Percentiles rank a stretch among this genome's conserved stretches.
phyloP scores from a whole-genome alignment of 1,140 invertebrate genomes.

The Eurosta solidaginis region DNA sequence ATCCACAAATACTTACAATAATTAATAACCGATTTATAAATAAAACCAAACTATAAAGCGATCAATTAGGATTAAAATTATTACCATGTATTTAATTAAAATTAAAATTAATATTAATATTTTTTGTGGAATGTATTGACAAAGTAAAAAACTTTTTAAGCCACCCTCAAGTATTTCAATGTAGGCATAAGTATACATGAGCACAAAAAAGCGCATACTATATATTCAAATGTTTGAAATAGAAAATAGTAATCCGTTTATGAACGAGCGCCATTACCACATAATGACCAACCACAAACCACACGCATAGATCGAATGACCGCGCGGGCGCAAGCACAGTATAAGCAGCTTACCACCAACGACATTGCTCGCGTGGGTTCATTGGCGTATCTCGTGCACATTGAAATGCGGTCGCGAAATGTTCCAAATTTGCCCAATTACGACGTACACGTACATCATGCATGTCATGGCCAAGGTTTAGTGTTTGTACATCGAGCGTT shows the following conservation, averaged over 20 bases:
- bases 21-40: too few species aligned
- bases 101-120: too few species aligned
- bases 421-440: constrained; percentile 45
- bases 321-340: background rate
- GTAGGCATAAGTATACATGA: too few species aligned
- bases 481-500: background rate
- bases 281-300: background rate
- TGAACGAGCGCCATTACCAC: background rate
- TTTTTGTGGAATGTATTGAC: too few species aligned
- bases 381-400: constrained; percentile 39
- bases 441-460: constrained; percentile 43
- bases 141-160: too few species aligned
- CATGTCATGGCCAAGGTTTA: constrained; percentile 40
- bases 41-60: too few species aligned
- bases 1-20: too few species aligned
- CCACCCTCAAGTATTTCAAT: too few species aligned
- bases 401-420: constrained; percentile 42
- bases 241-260: background rate
- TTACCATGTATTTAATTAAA: too few species aligned
- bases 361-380: constrained; percentile 37
- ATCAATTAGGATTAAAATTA: too few species aligned
- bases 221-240: background rate
- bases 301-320: too few species aligned
- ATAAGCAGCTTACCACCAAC: constrained; percentile 37
- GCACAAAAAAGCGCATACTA: background rate